These are phyloP conservation scores for Tethea ocularis DNA, from an alignment of 2,888 invertebrate genomes.

Conservation along the genomic window DNA sequence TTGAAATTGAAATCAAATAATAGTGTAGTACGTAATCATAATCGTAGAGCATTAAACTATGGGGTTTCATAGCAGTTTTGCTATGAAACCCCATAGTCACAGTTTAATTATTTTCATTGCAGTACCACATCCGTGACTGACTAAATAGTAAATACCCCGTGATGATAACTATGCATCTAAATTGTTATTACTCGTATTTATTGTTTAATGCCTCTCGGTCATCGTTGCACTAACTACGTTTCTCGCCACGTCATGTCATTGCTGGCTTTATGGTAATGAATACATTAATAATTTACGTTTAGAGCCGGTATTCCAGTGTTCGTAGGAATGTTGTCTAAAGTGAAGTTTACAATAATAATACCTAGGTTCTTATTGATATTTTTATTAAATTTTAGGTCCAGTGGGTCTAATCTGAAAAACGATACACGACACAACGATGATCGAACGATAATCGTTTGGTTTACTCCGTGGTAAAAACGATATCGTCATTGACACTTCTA, in stretches of 20 bases:
- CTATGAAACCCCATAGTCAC: conserved; percentile 1
- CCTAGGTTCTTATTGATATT: no score
- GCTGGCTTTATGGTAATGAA: conserved; percentile 42
- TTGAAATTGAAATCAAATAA: no score
- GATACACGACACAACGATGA: no score
- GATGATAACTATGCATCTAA: conserved; percentile 39
- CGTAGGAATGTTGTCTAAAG: neutral
- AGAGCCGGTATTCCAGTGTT: neutral
- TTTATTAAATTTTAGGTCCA: no score
- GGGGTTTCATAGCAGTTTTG: no score
- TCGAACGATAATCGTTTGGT: no score
- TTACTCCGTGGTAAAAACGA: no score
- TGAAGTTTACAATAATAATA: no score
- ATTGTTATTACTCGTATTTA: conserved; percentile 31
- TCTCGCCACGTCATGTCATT: conserved; percentile 37
- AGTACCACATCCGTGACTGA: conserved; percentile 29
- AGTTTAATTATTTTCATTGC: conserved; percentile 18
- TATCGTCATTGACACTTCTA: no score
- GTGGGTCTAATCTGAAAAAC: no score
- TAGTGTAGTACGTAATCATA: no score
- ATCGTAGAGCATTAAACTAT: no score
- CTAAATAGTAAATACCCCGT: conserved; percentile 18
- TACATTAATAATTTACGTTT: conserved; percentile 50
- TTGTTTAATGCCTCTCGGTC: conserved; percentile 10
- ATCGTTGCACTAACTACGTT: conserved; percentile 2